Evolutionary conservation across 1,140 invertebrate genomes (phyloP).

Genomic region (Scaptomyza pallida): DNA sequence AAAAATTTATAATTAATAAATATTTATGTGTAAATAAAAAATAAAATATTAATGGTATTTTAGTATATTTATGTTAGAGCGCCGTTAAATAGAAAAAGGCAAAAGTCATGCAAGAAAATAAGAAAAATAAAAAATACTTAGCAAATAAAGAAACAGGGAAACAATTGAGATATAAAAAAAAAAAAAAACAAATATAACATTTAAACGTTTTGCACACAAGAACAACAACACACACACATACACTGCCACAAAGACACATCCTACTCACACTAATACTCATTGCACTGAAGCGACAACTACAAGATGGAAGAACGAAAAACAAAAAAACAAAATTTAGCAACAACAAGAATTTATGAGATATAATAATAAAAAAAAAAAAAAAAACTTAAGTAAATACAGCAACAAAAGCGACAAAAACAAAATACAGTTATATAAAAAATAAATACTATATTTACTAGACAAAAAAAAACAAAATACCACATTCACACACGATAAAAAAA

Average conservation of each 20-base stretch:
- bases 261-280: conserved; percentile 14
- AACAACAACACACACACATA: conserved; percentile 23
- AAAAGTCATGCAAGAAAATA: conserved; percentile 31
- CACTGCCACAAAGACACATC: conserved; percentile 17
- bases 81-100: conserved; percentile 47
- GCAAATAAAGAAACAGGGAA: conserved; percentile 82
- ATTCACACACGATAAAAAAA: conserved; percentile 26
- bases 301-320: conserved; percentile 58
- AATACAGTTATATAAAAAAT: conserved; percentile 40
- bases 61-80: conserved; percentile 78
- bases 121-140: conserved; percentile 58
- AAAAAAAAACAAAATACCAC: conserved; percentile 49
- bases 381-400: conserved; percentile 47
- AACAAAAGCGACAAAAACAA: conserved; percentile 30
- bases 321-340: conserved; percentile 82
- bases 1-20: conserved; percentile 39
- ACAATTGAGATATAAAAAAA: conserved; percentile 81
- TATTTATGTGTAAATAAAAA: conserved; percentile 64
- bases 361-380: conserved; percentile 69
- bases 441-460: conserved; percentile 75
- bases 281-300: conserved; percentile 41
- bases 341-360: conserved; percentile 83
- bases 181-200: conserved; percentile 81
- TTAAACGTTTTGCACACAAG: conserved; percentile 76
- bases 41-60: conserved; percentile 65